Conservation (phyloP, 2,888 invertebrate species). For the Trisateles emortualis region DNA sequence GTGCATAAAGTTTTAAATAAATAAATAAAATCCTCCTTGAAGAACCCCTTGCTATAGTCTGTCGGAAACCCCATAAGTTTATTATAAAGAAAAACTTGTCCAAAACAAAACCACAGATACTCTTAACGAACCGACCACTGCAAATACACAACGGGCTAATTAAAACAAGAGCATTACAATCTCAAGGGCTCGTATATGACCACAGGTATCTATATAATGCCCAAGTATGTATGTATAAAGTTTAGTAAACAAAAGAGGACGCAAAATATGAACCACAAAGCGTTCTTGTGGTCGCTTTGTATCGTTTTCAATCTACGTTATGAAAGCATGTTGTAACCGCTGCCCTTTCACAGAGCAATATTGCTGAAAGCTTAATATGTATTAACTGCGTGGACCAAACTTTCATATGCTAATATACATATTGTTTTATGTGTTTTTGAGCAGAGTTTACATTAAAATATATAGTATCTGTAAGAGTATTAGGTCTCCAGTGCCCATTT, state of each 20-base stretch:
- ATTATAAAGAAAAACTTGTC: background rate
- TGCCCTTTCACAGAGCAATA: conserved; percentile 78
- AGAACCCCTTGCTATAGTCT: too few relatives aligned
- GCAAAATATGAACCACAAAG: conserved; percentile 80
- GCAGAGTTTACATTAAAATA: conserved; percentile 20
- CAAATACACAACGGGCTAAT: conserved; percentile 19
- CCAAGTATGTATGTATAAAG: conserved; percentile 53
- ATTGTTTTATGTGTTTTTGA: conserved; percentile 37
- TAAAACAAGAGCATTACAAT: conserved; percentile 19
- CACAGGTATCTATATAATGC: conserved; percentile 59
- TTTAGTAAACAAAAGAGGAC: conserved; percentile 61
- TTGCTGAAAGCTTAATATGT: conserved; percentile 76
- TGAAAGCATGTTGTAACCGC: conserved; percentile 74
- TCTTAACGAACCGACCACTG: conserved; percentile 17
- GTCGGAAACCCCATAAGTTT: too few relatives aligned
- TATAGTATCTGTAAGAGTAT: too few relatives aligned
- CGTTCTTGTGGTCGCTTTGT: conserved; percentile 81
- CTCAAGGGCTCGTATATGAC: conserved; percentile 29
- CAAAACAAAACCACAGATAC: conserved; percentile 18
- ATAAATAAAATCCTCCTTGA: too few relatives aligned
- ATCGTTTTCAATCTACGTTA: conserved; percentile 80
- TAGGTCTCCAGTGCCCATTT: too few relatives aligned
- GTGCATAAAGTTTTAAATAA: too few relatives aligned
- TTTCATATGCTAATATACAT: conserved; percentile 45
- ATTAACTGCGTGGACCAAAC: conserved; percentile 61